Conservation (phyloP, 2,888 invertebrate genomes). For the Strigamia maritima region DNA sequence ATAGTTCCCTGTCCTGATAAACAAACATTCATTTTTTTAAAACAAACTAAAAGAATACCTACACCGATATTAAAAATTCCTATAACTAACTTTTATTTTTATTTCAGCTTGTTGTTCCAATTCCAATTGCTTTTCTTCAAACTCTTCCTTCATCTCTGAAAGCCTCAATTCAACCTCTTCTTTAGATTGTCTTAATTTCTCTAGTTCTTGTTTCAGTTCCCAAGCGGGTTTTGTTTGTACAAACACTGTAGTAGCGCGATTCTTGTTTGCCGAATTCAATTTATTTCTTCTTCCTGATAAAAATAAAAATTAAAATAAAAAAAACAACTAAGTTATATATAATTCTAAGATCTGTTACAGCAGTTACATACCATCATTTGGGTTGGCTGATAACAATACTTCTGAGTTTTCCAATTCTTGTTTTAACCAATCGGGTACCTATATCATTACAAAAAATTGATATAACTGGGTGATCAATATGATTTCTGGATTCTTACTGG, state of each 20-base stretch:
- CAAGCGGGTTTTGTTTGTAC: neutral
- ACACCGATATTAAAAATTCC: neutral
- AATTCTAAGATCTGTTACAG: neutral
- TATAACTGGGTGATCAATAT: neutral
- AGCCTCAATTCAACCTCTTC: neutral
- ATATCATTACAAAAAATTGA: neutral
- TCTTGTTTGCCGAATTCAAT: neutral
- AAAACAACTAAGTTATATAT: neutral
- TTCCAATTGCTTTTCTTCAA: conserved; percentile 35
- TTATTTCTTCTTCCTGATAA: neutral
- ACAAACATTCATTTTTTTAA: neutral
- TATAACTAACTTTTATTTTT: conserved; percentile 15
- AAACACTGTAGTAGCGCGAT: neutral
- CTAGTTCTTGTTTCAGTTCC: conserved; percentile 18
- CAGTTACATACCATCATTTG: neutral
- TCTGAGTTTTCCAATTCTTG: conserved; percentile 51
- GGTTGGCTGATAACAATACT: conserved; percentile 39
- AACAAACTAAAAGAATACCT: too few species aligned
- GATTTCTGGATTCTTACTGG: conserved; percentile 37
- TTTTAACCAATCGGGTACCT: conserved; percentile 54
- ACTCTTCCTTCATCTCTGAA: conserved; percentile 33
- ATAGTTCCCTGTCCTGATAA: conserved; percentile 12
- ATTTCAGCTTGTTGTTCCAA: conserved; percentile 37
- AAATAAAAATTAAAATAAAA: neutral
- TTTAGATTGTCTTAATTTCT: neutral